phyloP scores from a whole-genome alignment of 2,797 vertebrate genomes.

The Eulemur mongoz region DNA sequence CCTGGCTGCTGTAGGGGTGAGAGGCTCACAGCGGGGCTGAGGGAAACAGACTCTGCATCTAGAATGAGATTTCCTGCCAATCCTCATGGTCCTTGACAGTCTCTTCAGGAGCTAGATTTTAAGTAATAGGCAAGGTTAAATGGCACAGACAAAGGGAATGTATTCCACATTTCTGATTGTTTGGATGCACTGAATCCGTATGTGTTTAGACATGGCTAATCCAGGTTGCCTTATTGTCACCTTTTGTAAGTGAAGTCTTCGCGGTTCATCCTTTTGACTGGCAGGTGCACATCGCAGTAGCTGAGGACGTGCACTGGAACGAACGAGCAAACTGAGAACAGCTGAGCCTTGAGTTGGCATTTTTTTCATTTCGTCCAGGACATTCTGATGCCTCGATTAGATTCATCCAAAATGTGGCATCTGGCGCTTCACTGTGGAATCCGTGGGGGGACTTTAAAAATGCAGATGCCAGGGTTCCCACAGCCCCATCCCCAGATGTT shows the following conservation, averaged over 20 bases:
- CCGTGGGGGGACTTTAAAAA: background rate
- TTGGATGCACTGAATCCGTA: constrained; percentile 62
- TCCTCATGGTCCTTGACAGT: constrained; percentile 66
- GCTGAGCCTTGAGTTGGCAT: background rate
- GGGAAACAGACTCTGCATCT: background rate
- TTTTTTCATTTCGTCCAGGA: background rate
- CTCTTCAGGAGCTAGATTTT: constrained; percentile 80
- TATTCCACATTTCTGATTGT: constrained; percentile 72
- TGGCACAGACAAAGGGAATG: constrained; percentile 74
- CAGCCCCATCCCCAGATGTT: rapidly evolving
- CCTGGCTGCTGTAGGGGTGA: background rate
- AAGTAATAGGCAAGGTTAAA: constrained; percentile 72
- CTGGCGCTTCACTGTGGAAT: too few relatives aligned
- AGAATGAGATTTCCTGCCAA: constrained; percentile 72
- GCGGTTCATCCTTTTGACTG: background rate
- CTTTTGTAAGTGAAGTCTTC: background rate
- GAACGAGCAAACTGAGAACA: background rate
- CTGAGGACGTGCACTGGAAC: background rate
- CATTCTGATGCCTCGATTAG: background rate
- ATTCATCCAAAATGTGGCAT: background rate
- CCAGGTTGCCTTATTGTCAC: background rate
- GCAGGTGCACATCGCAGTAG: rapidly evolving
- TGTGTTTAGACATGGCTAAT: constrained; percentile 51
- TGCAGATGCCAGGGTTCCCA: too few relatives aligned
- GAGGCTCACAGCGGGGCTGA: background rate